These are phyloP conservation scores for Leucoraja ocellata DNA, from an alignment of 2,797 vertebrate species.

Conservation along the genomic window DNA sequence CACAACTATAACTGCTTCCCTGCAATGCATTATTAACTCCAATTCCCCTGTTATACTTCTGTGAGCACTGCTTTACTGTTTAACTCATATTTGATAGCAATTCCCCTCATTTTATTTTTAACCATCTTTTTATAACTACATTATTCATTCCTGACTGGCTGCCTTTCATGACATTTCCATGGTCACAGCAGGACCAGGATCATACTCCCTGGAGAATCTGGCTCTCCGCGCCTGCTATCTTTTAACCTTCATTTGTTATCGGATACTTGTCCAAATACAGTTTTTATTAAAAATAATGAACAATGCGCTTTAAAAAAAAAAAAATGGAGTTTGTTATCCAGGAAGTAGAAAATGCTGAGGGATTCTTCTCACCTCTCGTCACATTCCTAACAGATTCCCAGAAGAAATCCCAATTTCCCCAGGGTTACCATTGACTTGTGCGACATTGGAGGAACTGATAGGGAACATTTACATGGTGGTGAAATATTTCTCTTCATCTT, in stretches of 20 bases:
- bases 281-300: background rate
- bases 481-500: background rate
- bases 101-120: too few relatives aligned
- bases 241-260: conserved; percentile 16
- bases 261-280: background rate
- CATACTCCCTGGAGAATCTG: conserved; percentile 15
- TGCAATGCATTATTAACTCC: too few relatives aligned
- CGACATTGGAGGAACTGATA: background rate
- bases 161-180: conserved; percentile 29
- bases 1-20: too few relatives aligned
- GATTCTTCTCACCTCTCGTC: background rate
- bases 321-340: background rate
- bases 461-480: background rate
- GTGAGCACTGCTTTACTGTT: too few relatives aligned
- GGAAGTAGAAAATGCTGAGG: too few relatives aligned
- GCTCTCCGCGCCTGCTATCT: background rate
- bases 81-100: too few relatives aligned
- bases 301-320: background rate
- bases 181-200: conserved; percentile 18
- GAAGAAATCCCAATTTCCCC: background rate
- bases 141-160: conserved; percentile 17
- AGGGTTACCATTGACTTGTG: background rate
- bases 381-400: background rate
- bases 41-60: too few relatives aligned
- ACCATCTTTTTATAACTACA: background rate